These are phyloP conservation scores for Helicoverpa armigera DNA, from an alignment of 1,140 invertebrate species.

Conservation along the genomic window DNA sequence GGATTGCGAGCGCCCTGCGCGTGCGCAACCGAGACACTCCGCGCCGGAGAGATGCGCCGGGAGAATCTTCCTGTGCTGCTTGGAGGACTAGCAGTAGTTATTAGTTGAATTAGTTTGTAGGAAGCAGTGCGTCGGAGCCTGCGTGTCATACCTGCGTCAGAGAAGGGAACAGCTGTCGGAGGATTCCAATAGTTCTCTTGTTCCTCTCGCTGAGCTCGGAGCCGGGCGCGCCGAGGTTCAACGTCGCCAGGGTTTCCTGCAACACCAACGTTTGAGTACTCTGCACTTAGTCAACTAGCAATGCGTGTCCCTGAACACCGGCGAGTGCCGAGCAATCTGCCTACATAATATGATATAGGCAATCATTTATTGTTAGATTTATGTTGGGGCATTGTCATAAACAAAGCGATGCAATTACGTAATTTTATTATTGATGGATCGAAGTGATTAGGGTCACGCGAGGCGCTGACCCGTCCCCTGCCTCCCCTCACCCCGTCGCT, in stretches of 20 bases:
- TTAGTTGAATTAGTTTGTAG: background rate
- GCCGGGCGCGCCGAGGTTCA: conserved; percentile 84
- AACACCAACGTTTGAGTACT: conserved; percentile 27
- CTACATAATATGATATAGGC: background rate
- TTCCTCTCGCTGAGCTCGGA: conserved; percentile 88
- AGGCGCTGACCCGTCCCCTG: conserved; percentile 43
- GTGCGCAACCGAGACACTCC: background rate
- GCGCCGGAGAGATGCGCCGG: background rate
- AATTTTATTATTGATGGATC: conserved; percentile 53
- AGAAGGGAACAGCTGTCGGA: conserved; percentile 91
- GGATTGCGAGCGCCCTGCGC: background rate
- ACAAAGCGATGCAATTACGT: conserved; percentile 46
- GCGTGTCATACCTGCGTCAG: conserved; percentile 89
- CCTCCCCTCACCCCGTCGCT: conserved; percentile 1
- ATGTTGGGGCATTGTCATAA: conserved; percentile 39
- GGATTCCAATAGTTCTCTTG: conserved; percentile 92
- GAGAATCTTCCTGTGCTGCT: background rate
- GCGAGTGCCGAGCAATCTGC: too few relatives aligned
- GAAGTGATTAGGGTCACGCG: conserved; percentile 47
- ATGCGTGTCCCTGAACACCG: too few relatives aligned
- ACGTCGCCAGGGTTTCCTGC: conserved; percentile 83
- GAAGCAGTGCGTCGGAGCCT: background rate
- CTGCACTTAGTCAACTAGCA: too few relatives aligned
- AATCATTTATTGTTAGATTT: conserved; percentile 26
- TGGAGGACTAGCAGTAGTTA: background rate